Conservation (phyloP, 2,797 vertebrate species). For the Cottoperca gobio region DNA sequence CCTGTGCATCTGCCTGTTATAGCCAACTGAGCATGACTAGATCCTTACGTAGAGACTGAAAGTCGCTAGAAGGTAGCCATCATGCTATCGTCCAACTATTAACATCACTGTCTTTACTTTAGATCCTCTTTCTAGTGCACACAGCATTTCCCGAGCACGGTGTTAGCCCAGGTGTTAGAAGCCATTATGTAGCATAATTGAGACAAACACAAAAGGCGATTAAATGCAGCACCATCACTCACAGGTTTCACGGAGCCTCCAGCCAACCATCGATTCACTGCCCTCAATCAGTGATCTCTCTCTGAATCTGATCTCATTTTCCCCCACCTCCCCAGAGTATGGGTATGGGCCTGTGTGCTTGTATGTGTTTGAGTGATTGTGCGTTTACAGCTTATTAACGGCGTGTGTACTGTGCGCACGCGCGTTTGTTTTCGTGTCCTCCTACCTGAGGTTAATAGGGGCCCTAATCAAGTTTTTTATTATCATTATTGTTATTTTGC, state of each 20-base stretch:
- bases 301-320: conserved; percentile 81
- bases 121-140: conserved; percentile 61
- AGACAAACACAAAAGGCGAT: conserved; percentile 86
- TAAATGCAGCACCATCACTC: conserved; percentile 85
- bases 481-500: conserved; percentile 54
- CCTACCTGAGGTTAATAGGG: conserved; percentile 55
- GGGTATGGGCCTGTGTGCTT: conserved; percentile 37
- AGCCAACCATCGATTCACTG: conserved; percentile 85
- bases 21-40: conserved; percentile 45
- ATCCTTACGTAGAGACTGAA: conserved; percentile 50
- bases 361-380: conserved; percentile 69
- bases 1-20: conserved; percentile 34
- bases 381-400: conserved; percentile 34
- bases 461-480: conserved; percentile 65
- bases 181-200: conserved; percentile 86
- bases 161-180: conserved; percentile 83
- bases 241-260: conserved; percentile 77
- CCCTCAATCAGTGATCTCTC: conserved; percentile 88
- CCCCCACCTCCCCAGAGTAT: conserved; percentile 61
- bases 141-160: conserved; percentile 67
- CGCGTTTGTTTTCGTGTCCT: background rate
- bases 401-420: background rate
- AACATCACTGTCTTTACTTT: conserved; percentile 77
- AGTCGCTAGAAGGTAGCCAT: conserved; percentile 62
- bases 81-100: conserved; percentile 67